Base-by-base conservation (phyloP, 2,888 invertebrate genomes). In the Phalera bucephala region DNA sequence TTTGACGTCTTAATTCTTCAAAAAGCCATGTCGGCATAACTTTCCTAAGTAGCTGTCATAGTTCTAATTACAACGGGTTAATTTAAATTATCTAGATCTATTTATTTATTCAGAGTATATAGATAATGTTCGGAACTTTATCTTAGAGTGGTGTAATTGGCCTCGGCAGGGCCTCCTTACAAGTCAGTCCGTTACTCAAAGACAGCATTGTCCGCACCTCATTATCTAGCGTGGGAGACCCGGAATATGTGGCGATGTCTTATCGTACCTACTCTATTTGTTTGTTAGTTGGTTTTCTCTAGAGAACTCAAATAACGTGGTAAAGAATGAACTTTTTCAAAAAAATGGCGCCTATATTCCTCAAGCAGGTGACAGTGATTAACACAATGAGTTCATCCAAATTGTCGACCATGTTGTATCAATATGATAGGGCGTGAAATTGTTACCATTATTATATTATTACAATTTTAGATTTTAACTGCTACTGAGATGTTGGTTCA, bases 221-320 rank as follows among this genome's bases (percentile, higher is more conserved):
- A 64, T 70, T 75, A 74, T 68, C 57, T 42, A 48, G 70, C 74
- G 76, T 76, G 76, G 74, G 74, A 77, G 77, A 73, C 70, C 67
- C 70, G 65, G 69, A 68, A 65, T 72, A 66, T 62, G 53, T 47
- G 45, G 48, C 41, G 52, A 45, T 37, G 45, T 49, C 48, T 45
- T 52, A 51, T 51, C 38, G 49, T 52, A 36, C 37, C 20, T 32
- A 35, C 42, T 35, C 35, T 43, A 39, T 31, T 29, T 28, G 10
- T 30, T 28, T 2, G 15, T 7, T n/a, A n/a, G n/a, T n/a, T n/a
- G n/a, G n/a, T n/a, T n/a, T n/a, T n/a, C n/a, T n/a, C n/a, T n/a
- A n/a, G n/a, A n/a, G n/a, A n/a, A n/a, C n/a, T n/a, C n/a, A n/a
- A n/a, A n/a, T n/a, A n/a, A n/a, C n/a, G n/a, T n/a, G n/a, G n/a